Base-by-base conservation (phyloP, 1,140 invertebrate species). In the Brachionus asplanchnoidis region DNA sequence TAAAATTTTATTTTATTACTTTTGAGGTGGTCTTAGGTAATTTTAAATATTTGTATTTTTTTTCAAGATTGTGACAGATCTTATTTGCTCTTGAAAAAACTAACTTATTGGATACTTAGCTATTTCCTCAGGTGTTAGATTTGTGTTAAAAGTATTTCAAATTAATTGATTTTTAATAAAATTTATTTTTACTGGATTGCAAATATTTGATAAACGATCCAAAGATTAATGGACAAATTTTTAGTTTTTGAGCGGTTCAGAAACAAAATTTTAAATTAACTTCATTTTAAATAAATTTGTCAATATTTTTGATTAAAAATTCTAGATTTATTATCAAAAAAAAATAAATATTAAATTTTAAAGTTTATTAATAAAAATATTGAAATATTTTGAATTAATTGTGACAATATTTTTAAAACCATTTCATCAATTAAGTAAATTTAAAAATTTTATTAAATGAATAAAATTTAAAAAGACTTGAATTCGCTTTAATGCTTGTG, bases 1-100 rank as follows among this genome's bases (percentile, higher is more conserved):
- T 23, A 65, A 28, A 65, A 65, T 68, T 28, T 28, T 14, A 68
- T 68, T 68, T 28, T 12, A 68, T 14, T 28, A 32, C 32, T 68
- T 68, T 32, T 68, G 9, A 65, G 17, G 17, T 20, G 26, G 17
- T 65, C 56, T 65, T 65, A 23, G 56, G 56, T 46, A 46, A 46
- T 46, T 46, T 65, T 65, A 65, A 70, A 70, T 70, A 70, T 70
- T 70, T 70, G 28, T 6, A 11, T 70, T 70, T 70, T 70, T 46
- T 46, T 46, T 46, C 44, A 46, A 46, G 14, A 28, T 23, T 65
- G 20, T 28, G 60, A 65, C 9, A 65, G 26, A 65, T 65, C 17
- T 65, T 65, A 65, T 65, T 65, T 65, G 17, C 60, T 11, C 17
- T 65, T 65, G 17, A 20, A 65, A 4, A 65, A 65, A 65, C 17